Percentiles rank a stretch among this genome's conserved stretches.
Conservation (phyloP, 2,888 invertebrate species). For the Gymnoscelis rufifasciata region DNA sequence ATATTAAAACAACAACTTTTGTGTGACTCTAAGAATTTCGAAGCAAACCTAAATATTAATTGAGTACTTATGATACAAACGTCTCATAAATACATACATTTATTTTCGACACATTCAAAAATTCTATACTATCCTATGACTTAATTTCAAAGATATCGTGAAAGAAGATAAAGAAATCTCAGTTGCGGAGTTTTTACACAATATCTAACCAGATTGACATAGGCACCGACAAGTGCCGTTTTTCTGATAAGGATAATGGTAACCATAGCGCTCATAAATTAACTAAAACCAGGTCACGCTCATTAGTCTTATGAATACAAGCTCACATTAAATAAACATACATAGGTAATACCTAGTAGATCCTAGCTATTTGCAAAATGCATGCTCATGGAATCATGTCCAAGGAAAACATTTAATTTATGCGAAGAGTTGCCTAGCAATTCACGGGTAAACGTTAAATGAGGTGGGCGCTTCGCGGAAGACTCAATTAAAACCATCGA, state of each 20-base stretch:
- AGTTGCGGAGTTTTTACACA: too few species aligned
- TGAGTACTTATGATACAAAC: too few species aligned
- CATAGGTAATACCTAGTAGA: too few species aligned
- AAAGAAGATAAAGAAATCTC: too few species aligned
- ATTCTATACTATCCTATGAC: too few species aligned
- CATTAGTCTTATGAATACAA: constrained; percentile 2
- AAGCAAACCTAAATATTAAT: too few species aligned
- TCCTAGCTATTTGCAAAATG: neutral
- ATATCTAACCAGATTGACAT: too few species aligned
- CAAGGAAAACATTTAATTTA: neutral
- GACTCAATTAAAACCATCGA: neutral
- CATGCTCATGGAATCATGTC: neutral
- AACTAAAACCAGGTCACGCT: constrained; percentile 6
- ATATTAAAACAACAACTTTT: too few species aligned
- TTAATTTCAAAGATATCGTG: too few species aligned
- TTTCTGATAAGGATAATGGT: constrained; percentile 1
- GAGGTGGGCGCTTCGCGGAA: constrained; percentile 4
- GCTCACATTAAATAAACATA: neutral
- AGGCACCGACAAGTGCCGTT: neutral
- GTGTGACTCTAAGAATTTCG: too few species aligned
- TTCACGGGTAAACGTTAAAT: constrained; percentile 1
- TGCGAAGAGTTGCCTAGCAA: neutral
- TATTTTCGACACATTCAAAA: too few species aligned
- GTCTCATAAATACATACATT: too few species aligned
- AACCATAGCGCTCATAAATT: constrained; percentile 3